Conservation (phyloP, 2,113 vertebrate species). For the Tetrao urogallus region DNA sequence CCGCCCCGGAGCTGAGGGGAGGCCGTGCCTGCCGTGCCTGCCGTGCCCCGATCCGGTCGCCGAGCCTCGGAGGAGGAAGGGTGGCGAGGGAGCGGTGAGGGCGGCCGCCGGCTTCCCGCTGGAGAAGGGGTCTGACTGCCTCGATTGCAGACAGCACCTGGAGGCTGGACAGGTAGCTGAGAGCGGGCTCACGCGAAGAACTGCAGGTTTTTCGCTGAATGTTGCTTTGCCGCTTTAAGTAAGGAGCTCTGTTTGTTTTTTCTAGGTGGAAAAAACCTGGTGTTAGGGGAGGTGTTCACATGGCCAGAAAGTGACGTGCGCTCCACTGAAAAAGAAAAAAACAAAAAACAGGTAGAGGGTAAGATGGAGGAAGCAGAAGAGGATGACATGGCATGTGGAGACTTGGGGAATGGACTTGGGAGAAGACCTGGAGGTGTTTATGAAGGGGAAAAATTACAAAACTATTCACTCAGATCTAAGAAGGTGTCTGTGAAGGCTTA, state of each 20-base stretch:
- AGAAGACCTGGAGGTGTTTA: conserved; percentile 71
- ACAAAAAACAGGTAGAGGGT: not conserved
- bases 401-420: conserved; percentile 86
- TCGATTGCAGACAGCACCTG: not conserved
- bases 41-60: no score
- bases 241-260: not conserved
- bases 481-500: conserved; percentile 33
- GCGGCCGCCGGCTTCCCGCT: no score
- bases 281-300: not conserved
- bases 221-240: not conserved
- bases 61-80: no score
- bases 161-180: not conserved
- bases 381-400: conserved; percentile 88
- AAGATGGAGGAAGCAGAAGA: conserved; percentile 72
- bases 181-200: rapidly evolving
- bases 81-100: no score
- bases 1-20: no score
- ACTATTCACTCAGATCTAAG: not conserved
- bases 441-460: not conserved
- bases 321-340: rapidly evolving
- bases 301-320: not conserved
- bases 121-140: no score
- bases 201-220: rapidly evolving
- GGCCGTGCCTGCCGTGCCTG: not conserved
- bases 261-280: not conserved